Base-by-base conservation (phyloP, 2,797 vertebrate genomes). In the Carduelis carduelis region DNA sequence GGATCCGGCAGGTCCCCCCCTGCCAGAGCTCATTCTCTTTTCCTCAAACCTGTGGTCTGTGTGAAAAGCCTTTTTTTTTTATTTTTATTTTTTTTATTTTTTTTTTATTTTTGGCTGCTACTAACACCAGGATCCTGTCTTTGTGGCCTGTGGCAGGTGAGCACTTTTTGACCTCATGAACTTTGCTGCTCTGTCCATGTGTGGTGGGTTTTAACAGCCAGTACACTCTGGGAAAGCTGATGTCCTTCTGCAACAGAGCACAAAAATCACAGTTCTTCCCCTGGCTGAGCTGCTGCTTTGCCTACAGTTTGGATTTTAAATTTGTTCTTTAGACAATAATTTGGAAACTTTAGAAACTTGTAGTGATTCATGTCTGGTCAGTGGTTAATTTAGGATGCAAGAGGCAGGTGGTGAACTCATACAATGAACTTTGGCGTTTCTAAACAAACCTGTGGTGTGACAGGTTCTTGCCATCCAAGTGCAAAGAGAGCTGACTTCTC, bases 91-190 rank as follows among this genome's bases (percentile, higher is more conserved):
- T 37, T 37, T 11, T 37, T 37, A 12, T 11, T 5, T 11, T 37
- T 37, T 37, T 37, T 12, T 37, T 35, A 35, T 39, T 14, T 44
- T 37, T 74, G 63, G 37, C 75, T 79, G 87, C 84, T 57, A 35
- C 83, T 93, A 80, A 92, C 75, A 87, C 90, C 93, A 89, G 74
- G 61, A 80, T 80, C 94, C 95, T 95, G 97, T 97, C 95, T 95
- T 90, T 98, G 98, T 97, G 98, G 98, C 98, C 98, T 98, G 98
- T 96, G 97, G 97, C 97, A 93, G 97, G 96, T 95, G 97, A 93
- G 69, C 87, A 65, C 93, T 91, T 97, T 97, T 97, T 98, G 97
- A 97, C 98, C 97, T 98, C 88, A 91, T 88, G 89, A 81, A 39
- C 86, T 90, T 87, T 46, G 32, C 81, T 93, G 78, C 43, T 91